A percentile compares a stretch with the other conserved stretches of the same genome.
These are phyloP conservation scores for Sebastes matsubarae DNA, from an alignment of 2,797 vertebrate species.

Conservation along the genomic window DNA sequence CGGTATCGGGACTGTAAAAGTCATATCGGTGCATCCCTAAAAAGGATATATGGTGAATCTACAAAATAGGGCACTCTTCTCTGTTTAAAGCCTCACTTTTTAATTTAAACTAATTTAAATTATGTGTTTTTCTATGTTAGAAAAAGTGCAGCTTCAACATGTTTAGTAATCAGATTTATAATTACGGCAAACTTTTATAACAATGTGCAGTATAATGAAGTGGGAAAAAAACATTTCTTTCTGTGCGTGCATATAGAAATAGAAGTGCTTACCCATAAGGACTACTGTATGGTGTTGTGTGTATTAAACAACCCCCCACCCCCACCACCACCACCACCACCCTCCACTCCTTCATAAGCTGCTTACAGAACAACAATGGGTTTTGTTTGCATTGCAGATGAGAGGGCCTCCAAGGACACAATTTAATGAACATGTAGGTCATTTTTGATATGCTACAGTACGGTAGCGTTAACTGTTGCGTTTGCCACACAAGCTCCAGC, in stretches of 20 bases:
- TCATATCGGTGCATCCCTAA: not conserved
- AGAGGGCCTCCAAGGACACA: constrained; percentile 60
- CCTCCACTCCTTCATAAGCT: constrained; percentile 49
- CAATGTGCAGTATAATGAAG: constrained; percentile 2
- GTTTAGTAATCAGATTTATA: constrained; percentile 6
- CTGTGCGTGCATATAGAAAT: not conserved
- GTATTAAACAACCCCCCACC: not conserved
- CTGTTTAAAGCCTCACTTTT: not conserved
- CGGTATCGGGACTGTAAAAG: not conserved
- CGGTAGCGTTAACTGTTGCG: constrained; percentile 28
- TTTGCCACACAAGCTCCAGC: not conserved
- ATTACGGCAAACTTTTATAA: not conserved
- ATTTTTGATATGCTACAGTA: constrained; percentile 43
- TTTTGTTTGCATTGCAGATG: constrained; percentile 77
- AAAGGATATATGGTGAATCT: not conserved
- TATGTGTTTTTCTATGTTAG: not conserved
- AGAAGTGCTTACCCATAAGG: not conserved
- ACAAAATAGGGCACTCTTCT: not conserved
- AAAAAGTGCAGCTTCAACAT: not conserved
- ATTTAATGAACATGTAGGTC: constrained; percentile 72
- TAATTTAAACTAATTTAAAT: not conserved
- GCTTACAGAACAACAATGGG: constrained; percentile 70
- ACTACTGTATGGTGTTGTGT: not conserved
- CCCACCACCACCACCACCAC: not conserved
- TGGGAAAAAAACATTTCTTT: not conserved